Evolutionary conservation across 1,140 invertebrate genomes (phyloP).

Genomic region (Eueides isabella): DNA sequence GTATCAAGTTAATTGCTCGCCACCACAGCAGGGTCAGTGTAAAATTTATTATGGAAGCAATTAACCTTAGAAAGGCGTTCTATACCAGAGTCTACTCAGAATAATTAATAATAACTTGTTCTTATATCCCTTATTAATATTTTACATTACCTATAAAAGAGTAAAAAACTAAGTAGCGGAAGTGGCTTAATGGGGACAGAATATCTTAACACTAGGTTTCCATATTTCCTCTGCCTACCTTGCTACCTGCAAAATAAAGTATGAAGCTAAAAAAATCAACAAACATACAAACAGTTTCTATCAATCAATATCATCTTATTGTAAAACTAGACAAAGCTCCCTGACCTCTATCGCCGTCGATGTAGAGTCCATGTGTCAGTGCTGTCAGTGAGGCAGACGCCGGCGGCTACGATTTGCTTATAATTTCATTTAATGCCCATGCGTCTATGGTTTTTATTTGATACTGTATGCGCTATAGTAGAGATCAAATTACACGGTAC

Average conservation of each 20-base stretch:
- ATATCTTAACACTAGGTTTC: no score
- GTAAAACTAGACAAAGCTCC: neutral
- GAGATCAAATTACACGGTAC: slow-evolving; percentile 21
- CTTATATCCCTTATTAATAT: neutral
- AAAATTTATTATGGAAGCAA: neutral
- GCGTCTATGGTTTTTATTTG: slow-evolving; percentile 31
- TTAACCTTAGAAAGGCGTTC: neutral
- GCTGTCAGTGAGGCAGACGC: neutral
- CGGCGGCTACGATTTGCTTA: slow-evolving; percentile 27
- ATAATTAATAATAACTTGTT: neutral
- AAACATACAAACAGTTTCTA: neutral
- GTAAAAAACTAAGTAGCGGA: no score
- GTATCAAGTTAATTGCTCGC: neutral
- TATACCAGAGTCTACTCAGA: neutral
- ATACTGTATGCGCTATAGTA: slow-evolving; percentile 16
- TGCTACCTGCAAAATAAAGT: no score
- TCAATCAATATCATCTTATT: neutral
- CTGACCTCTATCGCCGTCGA: neutral
- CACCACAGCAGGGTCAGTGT: neutral
- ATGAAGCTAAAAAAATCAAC: no score
- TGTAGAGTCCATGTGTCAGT: neutral
- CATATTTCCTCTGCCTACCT: no score
- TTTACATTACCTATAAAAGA: no score
- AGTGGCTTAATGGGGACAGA: no score
- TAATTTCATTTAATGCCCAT: slow-evolving; percentile 38